A percentile compares a stretch with the other conserved stretches of the same genome.
Evolutionary conservation across 2,888 invertebrate genomes (phyloP).

Genomic region (Drosophila melanosoma): DNA sequence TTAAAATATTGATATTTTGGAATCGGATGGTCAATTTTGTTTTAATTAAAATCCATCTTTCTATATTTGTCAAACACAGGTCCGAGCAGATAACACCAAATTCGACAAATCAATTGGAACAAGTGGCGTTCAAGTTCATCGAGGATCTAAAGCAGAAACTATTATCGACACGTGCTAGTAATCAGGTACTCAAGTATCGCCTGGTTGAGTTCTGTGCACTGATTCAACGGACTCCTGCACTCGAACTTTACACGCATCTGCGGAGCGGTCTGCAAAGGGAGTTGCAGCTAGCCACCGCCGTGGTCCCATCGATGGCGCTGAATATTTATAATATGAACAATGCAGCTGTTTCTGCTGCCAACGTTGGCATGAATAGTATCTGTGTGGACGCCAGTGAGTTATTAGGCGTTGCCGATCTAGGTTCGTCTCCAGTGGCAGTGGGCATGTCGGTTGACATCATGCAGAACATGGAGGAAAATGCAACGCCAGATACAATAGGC

Average conservation of each 20-base stretch:
- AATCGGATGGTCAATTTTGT: neutral
- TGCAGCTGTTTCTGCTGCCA: constrained; percentile 29
- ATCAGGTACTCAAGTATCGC: constrained; percentile 78
- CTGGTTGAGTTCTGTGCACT: constrained; percentile 79
- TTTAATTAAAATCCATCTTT: constrained; percentile 3
- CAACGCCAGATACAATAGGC: constrained; percentile 37
- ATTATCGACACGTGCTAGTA: constrained; percentile 70
- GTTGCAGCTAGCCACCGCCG: constrained; percentile 79
- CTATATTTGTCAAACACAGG: constrained; percentile 37
- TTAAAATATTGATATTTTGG: neutral
- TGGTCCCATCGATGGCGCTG: constrained; percentile 71
- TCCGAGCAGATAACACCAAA: constrained; percentile 74
- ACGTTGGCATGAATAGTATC: constrained; percentile 39
- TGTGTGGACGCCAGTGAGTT: constrained; percentile 56
- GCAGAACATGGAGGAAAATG: constrained; percentile 45
- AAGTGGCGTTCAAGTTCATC: constrained; percentile 80
- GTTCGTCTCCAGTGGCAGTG: constrained; percentile 23
- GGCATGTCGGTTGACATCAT: constrained; percentile 40
- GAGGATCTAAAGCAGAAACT: constrained; percentile 82
- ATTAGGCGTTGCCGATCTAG: constrained; percentile 25
- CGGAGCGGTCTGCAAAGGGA: constrained; percentile 83
- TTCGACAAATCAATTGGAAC: constrained; percentile 73
- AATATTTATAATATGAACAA: constrained; percentile 77
- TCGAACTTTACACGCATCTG: constrained; percentile 82
- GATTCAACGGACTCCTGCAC: constrained; percentile 74